phyloP scores from a whole-genome alignment of 1,140 invertebrate genomes.

The Mizuhopecten yessoensis region DNA sequence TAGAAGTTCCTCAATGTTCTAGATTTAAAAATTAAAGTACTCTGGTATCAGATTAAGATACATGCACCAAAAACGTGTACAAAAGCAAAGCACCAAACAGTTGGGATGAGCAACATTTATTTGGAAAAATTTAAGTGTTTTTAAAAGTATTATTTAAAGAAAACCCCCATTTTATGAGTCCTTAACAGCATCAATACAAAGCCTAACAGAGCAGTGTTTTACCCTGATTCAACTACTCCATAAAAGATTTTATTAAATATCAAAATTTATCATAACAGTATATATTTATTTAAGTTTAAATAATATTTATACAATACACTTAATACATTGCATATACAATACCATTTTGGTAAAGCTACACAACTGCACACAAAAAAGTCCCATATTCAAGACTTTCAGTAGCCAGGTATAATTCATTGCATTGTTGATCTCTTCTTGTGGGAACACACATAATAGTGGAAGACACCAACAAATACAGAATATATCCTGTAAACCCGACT shows the following conservation, averaged over 20 bases:
- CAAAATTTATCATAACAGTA: not conserved
- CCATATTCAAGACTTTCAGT: not conserved
- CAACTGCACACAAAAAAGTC: not conserved
- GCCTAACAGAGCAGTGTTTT: not conserved
- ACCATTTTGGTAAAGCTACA: not conserved
- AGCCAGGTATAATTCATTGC: no score
- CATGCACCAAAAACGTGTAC: not conserved
- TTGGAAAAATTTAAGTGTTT: no score
- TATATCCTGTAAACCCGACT: not conserved
- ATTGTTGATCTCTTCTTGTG: not conserved
- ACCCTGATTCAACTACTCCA: not conserved
- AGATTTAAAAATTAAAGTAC: not conserved
- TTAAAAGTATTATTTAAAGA: not conserved
- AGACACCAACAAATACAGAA: slow-evolving; percentile 10
- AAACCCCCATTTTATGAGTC: not conserved
- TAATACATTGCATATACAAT: not conserved
- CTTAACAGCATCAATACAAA: not conserved
- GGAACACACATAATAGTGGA: slow-evolving; percentile 14
- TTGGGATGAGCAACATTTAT: not conserved
- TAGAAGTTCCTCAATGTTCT: not conserved
- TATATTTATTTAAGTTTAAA: no score
- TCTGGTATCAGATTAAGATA: not conserved
- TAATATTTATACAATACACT: not conserved
- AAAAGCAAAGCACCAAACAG: slow-evolving; percentile 32
- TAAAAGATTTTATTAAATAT: not conserved